Evolutionary conservation across 2,888 invertebrate genomes (phyloP).

Genomic region (Lymantria monacha): DNA sequence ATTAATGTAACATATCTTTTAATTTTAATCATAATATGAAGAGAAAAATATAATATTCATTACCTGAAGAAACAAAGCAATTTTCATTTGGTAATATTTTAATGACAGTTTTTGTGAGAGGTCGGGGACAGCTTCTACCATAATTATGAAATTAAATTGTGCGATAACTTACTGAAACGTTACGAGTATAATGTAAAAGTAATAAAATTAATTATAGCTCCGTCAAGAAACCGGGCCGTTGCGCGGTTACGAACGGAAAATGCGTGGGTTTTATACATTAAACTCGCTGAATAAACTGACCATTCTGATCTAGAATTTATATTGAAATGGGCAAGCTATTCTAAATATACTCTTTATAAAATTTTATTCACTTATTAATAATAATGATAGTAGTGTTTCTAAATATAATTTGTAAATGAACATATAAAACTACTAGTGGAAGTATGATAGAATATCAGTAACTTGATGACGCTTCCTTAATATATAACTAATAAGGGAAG

Average conservation of each 20-base stretch:
- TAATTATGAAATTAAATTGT: conserved; percentile 46
- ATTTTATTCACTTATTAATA: no score
- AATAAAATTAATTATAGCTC: conserved; percentile 67
- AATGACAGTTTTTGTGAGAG: neutral
- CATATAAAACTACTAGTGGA: no score
- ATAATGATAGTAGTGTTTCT: no score
- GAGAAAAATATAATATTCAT: neutral
- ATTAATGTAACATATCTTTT: no score
- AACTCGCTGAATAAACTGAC: conserved; percentile 65
- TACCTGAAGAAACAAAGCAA: neutral
- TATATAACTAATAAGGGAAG: no score
- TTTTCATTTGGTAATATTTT: neutral
- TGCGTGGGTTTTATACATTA: conserved; percentile 62
- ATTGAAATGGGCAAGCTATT: conserved; percentile 45
- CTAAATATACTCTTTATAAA: conserved; percentile 30
- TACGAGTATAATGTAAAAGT: conserved; percentile 45
- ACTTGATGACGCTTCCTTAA: no score
- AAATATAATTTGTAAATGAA: no score
- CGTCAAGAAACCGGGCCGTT: conserved; percentile 49
- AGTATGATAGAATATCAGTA: no score
- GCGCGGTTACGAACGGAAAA: conserved; percentile 53
- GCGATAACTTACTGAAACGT: conserved; percentile 40
- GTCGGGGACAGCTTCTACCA: conserved; percentile 9
- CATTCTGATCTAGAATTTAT: conserved; percentile 49
- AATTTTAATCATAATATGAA: no score